These are phyloP conservation scores for Calyptommatus sinebrachiatus DNA, from an alignment of 2,113 vertebrate genomes.

Conservation along the genomic window DNA sequence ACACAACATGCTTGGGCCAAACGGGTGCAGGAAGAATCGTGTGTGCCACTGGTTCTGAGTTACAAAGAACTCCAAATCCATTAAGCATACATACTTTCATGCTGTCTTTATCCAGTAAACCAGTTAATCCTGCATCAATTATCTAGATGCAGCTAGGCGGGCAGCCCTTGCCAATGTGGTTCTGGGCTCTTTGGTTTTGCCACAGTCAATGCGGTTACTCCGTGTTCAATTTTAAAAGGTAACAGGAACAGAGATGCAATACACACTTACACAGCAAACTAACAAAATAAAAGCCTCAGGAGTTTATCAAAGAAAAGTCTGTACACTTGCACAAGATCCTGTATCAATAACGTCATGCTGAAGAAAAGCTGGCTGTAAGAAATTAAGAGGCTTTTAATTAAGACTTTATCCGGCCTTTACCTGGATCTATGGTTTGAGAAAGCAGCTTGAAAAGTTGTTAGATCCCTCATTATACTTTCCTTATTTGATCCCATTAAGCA, in stretches of 20 bases:
- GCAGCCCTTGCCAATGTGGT: neutral
- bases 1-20: neutral
- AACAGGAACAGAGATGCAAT: neutral
- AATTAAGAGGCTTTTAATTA: neutral
- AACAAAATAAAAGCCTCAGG: neutral
- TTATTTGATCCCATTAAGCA: neutral
- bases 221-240: neutral
- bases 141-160: neutral
- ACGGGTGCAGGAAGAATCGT: neutral
- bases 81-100: neutral
- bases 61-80: too few species aligned
- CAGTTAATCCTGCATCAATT: neutral
- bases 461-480: neutral
- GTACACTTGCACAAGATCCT: neutral
- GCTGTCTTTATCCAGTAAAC: neutral
- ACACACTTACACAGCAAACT: neutral
- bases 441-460: neutral
- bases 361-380: neutral
- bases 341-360: neutral
- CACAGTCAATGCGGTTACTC: neutral
- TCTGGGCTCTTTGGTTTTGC: neutral
- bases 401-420: neutral
- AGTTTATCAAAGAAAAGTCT: neutral
- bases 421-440: too few species aligned
- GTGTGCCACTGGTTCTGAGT: neutral